Evolutionary conservation across 2,113 vertebrate genomes (phyloP), one percentile per base, ranked within the genome.

Genomic region (Anthoscopus minutus): DNA sequence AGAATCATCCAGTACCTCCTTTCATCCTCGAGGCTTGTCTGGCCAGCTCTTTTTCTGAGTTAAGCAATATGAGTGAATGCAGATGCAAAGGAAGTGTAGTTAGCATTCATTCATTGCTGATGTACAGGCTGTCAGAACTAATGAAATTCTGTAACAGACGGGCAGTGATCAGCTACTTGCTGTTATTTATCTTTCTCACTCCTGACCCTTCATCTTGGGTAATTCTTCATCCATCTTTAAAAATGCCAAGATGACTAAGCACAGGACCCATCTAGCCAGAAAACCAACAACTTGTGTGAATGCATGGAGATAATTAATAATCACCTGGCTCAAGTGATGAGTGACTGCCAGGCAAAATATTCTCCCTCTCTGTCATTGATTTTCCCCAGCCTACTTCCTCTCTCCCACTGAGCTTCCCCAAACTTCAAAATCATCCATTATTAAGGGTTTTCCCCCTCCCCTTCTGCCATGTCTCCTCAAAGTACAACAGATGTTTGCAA

Each of bases 201-300:
- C 65, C 94, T 97, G 95, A 90, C 95, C 97, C 45, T 14, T 48
- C 92, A 94, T 53, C 60, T 84, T 13, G 7, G 81, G 88, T 90
- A 95, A 97, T 98, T 97, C 97, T 98, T 98, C 97, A 97, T 93
- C 84, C 38, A 2, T 93, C 96, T 97, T 97, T 96, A 96, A 97
- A 98, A 96, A 97, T 96, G 98, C 96, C 98, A 98, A 97, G 97
- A 98, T 98, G 98, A 99, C 97, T 97, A 97, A 99, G 97, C 89
- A 15, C 96, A 96, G 84, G 78, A 96, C 97, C 97, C 96, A 77
- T 80, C 92, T 97, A 96, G 97, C 96, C 97, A 98, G 97, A 98
- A 98, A 98, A 97, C 94, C 74, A 98, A 98, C 97, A 98, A 98
- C 98, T 97, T 97, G 96, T 98, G 98, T 98, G 98, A 98, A 95